Conservation (phyloP, 2,797 vertebrate genomes). For the Microhierax caerulescens region DNA sequence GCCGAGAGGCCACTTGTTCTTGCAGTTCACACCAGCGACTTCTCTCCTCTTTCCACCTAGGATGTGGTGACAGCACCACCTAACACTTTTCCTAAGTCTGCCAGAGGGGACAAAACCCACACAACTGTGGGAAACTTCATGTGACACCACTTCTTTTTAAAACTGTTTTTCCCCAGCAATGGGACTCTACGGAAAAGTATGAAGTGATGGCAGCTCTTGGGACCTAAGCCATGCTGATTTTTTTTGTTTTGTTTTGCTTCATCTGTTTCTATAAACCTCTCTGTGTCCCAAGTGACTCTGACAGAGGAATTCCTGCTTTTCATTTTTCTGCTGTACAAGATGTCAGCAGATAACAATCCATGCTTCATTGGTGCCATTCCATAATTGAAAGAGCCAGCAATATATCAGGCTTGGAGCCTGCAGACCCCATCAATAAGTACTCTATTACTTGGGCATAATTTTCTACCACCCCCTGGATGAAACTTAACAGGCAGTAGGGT, state of each 20-base stretch:
- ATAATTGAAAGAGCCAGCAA: constrained; percentile 60
- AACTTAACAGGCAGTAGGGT: not conserved
- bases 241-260: constrained; percentile 19
- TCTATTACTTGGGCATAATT: constrained; percentile 51
- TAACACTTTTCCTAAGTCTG: not conserved
- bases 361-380: constrained; percentile 50
- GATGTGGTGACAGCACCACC: not conserved
- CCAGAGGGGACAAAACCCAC: not conserved
- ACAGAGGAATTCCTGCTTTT: constrained; percentile 48
- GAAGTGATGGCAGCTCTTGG: constrained; percentile 28
- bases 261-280: constrained; percentile 38
- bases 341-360: constrained; percentile 63
- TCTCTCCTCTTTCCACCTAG: not conserved
- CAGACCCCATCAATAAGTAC: constrained; percentile 47
- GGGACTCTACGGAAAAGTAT: not conserved
- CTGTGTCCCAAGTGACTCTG: not conserved
- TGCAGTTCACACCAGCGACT: not conserved
- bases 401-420: constrained; percentile 38
- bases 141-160: not conserved
- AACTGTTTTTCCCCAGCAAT: not conserved
- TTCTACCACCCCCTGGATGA: not conserved
- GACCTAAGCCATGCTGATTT: not conserved
- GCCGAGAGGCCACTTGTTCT: not conserved
- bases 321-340: constrained; percentile 57
- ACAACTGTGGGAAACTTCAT: not conserved